Evolutionary conservation across 37 sponge, comb jelly and placozoan genomes (phyloP), one percentile per base, ranked within the genome.

Genomic region (Beroe ovata): DNA sequence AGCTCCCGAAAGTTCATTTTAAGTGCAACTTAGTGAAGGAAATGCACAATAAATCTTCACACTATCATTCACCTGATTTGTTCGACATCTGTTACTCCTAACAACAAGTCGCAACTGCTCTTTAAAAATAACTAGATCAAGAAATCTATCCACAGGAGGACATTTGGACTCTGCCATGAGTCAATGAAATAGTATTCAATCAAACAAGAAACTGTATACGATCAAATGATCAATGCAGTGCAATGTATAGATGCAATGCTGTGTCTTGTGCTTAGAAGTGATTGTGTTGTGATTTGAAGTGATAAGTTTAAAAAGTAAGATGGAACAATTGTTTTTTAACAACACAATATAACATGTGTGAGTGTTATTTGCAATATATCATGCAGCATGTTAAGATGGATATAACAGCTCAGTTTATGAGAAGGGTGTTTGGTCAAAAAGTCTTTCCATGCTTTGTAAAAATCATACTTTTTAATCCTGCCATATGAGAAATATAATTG

Each of bases 61-160:
- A 47, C 11, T 47, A 16, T 16, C 54, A 47, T 16, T 47, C 54
- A 47, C 54, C 54, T 47, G 36, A 33, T 66, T 66, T 32, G 69
- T 32, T 40, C 84, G n/a, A 22, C 54, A 77, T 16, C 84, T 8
- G 47, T 77, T 77, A 26, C 84, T 77, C 38, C 84, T 77, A 40
- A 77, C 84, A 40, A 77, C 84, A 4, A 77, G 84, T n/a, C 84
- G 41, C 3, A 77, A 25, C 38, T 77, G 84, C 84, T 77, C 84
- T 25, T 42, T 39, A 25, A 77, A 77, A 37, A 66, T 47, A 47
- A 47, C 54, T 47, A 47, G 11, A 11, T 47, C 54, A 47, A 47
- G 54, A 11, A 47, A 47, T 47, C 54, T 47, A 47, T 47, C 54
- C 6, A 47, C 54, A 47, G 54, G 54, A 16, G 6, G 54, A 11